Conservation (phyloP, 2,888 invertebrate genomes). For the Parelbella ahira region DNA sequence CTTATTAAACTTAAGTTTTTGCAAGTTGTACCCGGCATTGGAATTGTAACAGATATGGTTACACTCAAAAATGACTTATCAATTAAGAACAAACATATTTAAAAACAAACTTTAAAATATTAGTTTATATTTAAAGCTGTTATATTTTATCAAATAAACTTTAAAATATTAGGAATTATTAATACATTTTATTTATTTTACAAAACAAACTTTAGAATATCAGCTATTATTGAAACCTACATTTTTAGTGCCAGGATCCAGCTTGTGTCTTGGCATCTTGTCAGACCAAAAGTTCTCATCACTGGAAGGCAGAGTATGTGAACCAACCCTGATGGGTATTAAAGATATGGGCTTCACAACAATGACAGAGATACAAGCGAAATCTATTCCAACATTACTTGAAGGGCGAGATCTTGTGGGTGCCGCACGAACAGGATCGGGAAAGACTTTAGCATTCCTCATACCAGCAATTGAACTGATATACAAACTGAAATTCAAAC, state of each 20-base stretch:
- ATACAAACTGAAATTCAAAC: slow-evolving; percentile 94
- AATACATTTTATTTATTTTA: too few relatives aligned
- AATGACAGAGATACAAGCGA: slow-evolving; percentile 97
- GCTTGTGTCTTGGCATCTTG: slow-evolving; percentile 80
- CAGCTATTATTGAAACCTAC: too few relatives aligned
- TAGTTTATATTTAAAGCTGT: too few relatives aligned
- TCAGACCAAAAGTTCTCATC: slow-evolving; percentile 81
- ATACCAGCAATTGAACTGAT: slow-evolving; percentile 97
- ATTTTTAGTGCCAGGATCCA: slow-evolving; percentile 84
- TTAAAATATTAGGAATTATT: too few relatives aligned
- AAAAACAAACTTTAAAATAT: too few relatives aligned
- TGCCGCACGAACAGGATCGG: slow-evolving; percentile 97
- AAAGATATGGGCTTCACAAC: slow-evolving; percentile 95
- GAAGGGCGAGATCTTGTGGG: slow-evolving; percentile 97
- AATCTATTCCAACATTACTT: slow-evolving; percentile 91
- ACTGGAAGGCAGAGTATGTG: slow-evolving; percentile 85
- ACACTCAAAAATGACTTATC: too few relatives aligned
- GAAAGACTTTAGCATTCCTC: slow-evolving; percentile 97
- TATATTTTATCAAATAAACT: too few relatives aligned
- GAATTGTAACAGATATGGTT: too few relatives aligned
- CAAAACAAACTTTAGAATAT: too few relatives aligned
- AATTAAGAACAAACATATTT: too few relatives aligned
- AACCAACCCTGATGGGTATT: slow-evolving; percentile 90
- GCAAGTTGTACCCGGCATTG: too few relatives aligned
- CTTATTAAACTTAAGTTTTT: too few relatives aligned